Conservation (phyloP, 2,888 invertebrate genomes). For the Taphrorychus bicolor region DNA sequence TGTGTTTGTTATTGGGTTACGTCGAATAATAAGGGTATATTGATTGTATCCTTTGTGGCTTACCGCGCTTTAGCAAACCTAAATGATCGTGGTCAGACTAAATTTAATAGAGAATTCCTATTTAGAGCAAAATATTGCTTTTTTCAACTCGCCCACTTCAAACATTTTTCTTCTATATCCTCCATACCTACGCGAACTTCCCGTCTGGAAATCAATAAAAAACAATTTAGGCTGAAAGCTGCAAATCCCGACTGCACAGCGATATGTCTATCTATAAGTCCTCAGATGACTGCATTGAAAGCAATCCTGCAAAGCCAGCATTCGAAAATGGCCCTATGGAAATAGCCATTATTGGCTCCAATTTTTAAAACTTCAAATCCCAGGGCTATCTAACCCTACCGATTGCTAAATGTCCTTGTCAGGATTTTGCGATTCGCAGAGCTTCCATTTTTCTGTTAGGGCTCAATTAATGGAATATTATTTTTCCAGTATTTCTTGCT, state of each 20-base stretch:
- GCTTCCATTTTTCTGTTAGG: neutral
- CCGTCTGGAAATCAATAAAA: slow-evolving; percentile 11
- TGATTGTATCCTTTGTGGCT: slow-evolving; percentile 13
- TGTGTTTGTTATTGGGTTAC: slow-evolving; percentile 22
- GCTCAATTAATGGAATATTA: neutral
- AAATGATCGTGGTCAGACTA: too few relatives aligned
- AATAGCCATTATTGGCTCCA: slow-evolving; percentile 12
- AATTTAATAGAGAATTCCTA: too few relatives aligned
- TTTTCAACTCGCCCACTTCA: too few relatives aligned
- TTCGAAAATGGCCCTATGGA: slow-evolving; percentile 22
- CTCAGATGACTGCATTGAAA: slow-evolving; percentile 23
- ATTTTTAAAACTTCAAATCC: slow-evolving; percentile 20
- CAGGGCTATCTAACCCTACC: neutral
- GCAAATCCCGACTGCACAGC: slow-evolving; percentile 21
- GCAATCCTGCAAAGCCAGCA: slow-evolving; percentile 24
- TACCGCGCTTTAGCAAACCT: neutral
- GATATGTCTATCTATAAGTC: slow-evolving; percentile 26
- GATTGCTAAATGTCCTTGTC: slow-evolving; percentile 1
- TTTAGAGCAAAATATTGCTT: too few relatives aligned
- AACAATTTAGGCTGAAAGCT: slow-evolving; percentile 17
- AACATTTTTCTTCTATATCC: neutral
- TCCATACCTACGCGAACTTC: neutral
- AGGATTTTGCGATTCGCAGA: neutral
- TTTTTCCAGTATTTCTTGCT: neutral
- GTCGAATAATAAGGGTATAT: slow-evolving; percentile 10